Evolutionary conservation across 2,797 vertebrate genomes (phyloP), one percentile per base, ranked within the genome.

Genomic region (Echiichthys vipera): DNA sequence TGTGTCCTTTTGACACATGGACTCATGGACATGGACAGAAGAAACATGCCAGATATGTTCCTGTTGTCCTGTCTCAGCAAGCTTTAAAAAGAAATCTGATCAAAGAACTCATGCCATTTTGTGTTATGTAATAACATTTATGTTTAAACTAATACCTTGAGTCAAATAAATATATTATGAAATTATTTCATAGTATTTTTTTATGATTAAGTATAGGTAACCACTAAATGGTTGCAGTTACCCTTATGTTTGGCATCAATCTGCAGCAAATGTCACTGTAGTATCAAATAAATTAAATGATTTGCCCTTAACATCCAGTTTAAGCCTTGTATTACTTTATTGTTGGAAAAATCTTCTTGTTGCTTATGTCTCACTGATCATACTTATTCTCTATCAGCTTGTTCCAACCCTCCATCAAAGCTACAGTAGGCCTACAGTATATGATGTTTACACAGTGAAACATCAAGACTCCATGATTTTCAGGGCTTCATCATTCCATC

Each of bases 11-110:
- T 55, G 59, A 77, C 84, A 51, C 55, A 39, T 25, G 29, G 72
- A 77, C 84, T 77, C 14, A 15, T 81, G 85, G 82, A 88, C 86
- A 87, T 84, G 72, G 62, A 75, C 22, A 51, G 37, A 61, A 61
- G 57, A 18, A 74, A 71, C 20, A 47, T 51, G 51, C 53, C 54
- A 49, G 42, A 56, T 37, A 15, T 18, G 30, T 61, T 40, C 64
- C 57, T 57, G 49, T 18, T 70, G 40, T 40, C 67, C 2, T 27
- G 57, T 61, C 55, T 69, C 66, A 76, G 54, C 61, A 40, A 54
- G 61, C 49, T 58, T 67, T 37, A 42, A 24, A 71, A 32, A 49
- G 18, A 3, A 61, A 57, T 40, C 17, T 20, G 59, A 59, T 77
- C 70, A 75, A 69, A 77, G 36, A 58, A 45, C 32, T 65, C 8